Conservation (phyloP, 1,140 invertebrate genomes). For the Cardiocondyla obscurior region DNA sequence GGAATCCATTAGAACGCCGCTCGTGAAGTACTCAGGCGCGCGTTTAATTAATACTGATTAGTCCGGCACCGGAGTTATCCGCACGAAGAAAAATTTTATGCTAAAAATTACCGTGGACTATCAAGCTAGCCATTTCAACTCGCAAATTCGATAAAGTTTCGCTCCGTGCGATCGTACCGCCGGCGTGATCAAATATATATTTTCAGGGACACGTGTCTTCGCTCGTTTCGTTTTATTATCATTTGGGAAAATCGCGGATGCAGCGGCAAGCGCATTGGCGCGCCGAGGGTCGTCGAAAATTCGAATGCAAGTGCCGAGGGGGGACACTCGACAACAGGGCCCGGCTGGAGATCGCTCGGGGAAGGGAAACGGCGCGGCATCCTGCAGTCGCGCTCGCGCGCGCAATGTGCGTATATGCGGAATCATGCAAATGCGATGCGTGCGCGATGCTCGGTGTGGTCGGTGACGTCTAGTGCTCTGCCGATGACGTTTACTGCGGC, state of each 20-base stretch:
- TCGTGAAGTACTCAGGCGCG: slow-evolving; percentile 71
- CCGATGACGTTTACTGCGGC: slow-evolving; percentile 79
- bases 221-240: slow-evolving; percentile 46
- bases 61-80: slow-evolving; percentile 6
- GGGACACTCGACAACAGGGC: slow-evolving; percentile 67
- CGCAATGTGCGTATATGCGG: slow-evolving; percentile 56
- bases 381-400: slow-evolving; percentile 36
- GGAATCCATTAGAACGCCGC: slow-evolving; percentile 66
- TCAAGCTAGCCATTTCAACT: too few species aligned
- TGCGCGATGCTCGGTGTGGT: slow-evolving; percentile 76
- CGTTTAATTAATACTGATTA: slow-evolving; percentile 74
- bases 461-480: slow-evolving; percentile 80
- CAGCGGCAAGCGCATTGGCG: slow-evolving; percentile 48
- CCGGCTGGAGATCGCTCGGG: slow-evolving; percentile 39
- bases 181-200: too few species aligned
- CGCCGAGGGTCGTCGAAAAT: slow-evolving; percentile 66
- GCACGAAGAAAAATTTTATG: too few species aligned
- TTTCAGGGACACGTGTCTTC: background rate
- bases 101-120: too few species aligned
- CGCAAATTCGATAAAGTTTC: too few species aligned
- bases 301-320: slow-evolving; percentile 60
- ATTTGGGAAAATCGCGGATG: slow-evolving; percentile 35
- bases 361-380: background rate
- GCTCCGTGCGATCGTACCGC: too few species aligned
- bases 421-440: slow-evolving; percentile 78